Conservation (phyloP, 2,113 vertebrate genomes). For the Caloenas nicobarica region DNA sequence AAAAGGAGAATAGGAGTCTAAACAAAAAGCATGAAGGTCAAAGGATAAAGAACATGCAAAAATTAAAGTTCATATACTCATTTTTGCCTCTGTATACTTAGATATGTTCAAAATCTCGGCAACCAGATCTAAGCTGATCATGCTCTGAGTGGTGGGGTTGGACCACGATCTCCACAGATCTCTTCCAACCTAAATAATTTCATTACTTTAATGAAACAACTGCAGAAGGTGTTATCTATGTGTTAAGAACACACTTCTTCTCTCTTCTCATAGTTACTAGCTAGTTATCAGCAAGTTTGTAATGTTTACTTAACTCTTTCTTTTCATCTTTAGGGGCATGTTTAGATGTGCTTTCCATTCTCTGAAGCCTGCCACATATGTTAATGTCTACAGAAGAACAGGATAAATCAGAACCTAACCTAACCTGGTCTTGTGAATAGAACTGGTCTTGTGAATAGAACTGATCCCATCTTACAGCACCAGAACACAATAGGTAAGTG, state of each 20-base stretch:
- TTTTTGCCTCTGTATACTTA: background rate
- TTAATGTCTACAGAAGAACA: background rate
- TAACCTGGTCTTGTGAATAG: background rate
- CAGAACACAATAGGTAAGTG: background rate
- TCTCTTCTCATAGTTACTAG: background rate
- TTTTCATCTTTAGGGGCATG: background rate
- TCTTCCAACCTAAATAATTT: background rate
- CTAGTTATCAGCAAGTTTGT: background rate
- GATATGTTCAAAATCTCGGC: background rate
- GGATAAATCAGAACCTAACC: fast-evolving
- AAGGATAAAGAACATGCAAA: background rate
- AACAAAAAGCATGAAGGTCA: background rate
- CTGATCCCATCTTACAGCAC: background rate
- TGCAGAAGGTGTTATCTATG: background rate
- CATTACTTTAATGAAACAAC: background rate
- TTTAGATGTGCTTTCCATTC: background rate
- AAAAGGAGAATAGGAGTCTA: background rate
- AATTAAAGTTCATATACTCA: background rate
- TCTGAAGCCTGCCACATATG: background rate
- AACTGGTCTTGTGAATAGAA: background rate
- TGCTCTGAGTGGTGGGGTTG: background rate
- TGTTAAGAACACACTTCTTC: background rate
- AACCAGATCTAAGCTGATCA: background rate
- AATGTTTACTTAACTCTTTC: background rate
- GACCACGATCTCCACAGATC: background rate